These are phyloP conservation scores for Chrysogorgia sp. DNA, from an alignment of 92 coral and sea anemone genomes.

Conservation along the genomic window DNA sequence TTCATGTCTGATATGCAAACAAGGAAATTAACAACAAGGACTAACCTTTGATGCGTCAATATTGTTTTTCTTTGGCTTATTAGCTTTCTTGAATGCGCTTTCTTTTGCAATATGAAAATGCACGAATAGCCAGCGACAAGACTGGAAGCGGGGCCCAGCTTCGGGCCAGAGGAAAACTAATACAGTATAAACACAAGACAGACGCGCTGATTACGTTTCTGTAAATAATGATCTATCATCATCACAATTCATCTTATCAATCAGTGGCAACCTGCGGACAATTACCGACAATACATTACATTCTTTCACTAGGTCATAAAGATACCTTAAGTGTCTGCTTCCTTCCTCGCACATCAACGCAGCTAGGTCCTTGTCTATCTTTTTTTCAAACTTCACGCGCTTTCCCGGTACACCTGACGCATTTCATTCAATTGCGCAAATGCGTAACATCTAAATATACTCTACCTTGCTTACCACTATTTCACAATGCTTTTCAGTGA, in stretches of 20 bases:
- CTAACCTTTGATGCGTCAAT: too few species aligned
- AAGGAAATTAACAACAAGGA: neutral
- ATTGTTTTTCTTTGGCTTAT: too few species aligned
- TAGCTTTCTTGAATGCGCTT: too few species aligned
- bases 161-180: slow-evolving; percentile 8
- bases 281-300: slow-evolving; percentile 40
- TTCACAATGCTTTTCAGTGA: too few species aligned
- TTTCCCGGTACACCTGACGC: neutral
- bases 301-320: slow-evolving; percentile 34
- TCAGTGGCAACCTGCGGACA: slow-evolving; percentile 22
- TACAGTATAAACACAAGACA: slow-evolving; percentile 39
- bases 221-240: slow-evolving; percentile 45
- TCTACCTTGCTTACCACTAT: too few species aligned
- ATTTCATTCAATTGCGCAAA: too few species aligned
- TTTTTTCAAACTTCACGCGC: neutral
- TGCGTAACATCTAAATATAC: too few species aligned
- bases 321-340: slow-evolving; percentile 34
- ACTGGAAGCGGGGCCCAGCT: neutral
- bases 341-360: neutral
- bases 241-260: slow-evolving; percentile 42
- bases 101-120: neutral
- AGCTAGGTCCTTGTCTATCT: too few species aligned
- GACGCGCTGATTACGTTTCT: slow-evolving; percentile 50
- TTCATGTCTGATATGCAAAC: neutral
- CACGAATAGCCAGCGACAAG: neutral